Base-by-base conservation (phyloP, 2,888 invertebrate species). In the Cerceris ruficornis region DNA sequence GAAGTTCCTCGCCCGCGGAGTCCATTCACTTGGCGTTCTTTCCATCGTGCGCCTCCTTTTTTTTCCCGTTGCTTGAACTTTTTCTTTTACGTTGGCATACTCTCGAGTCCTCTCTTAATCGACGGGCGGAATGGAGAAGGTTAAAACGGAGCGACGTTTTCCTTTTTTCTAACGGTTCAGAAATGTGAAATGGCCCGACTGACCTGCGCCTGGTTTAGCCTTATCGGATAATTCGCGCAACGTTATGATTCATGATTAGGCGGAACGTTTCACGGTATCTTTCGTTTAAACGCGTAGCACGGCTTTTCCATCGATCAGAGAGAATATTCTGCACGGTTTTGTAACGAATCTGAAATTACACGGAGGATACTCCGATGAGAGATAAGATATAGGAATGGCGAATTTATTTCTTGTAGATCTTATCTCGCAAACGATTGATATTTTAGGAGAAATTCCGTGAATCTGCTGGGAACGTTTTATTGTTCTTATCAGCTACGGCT, bases 91-190 rank as follows among this genome's bases (percentile, higher is more conserved):
- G 15, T 14, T 13, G 50, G 39, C 46, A 67, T 28, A 43, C 59
- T 72, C 57, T 69, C 17, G 28, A 41, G 46, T 54, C 28, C 61
- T n/a, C 28, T 17, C 68, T 69, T 49, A 46, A 17, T 50, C 50
- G 50, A 11, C 13, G 28, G 7, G 55, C 9, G 39, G 7, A 39
- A 54, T 28, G 55, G 55, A 7, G 50, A 13, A n/a, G 50, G 50
- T 50, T 13, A 11, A 50, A 11, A n/a, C n/a, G 13, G 1, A 1
- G 49, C 69, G 42, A 7, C 62, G 67, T 67, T 57, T 41, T 79
- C 54, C 46, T 71, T 69, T 65, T 77, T 77, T 71, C 57, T 77
- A 77, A 78, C 65, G 72, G 55, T 64, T 46, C 50, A 59, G 50
- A 9, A 13, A 61, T 17, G 54, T 70, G 71, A 71, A 77, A 77